These are phyloP conservation scores for Microctenopoma stevenorrisi DNA, from an alignment of 2,797 vertebrate species.

Conservation along the genomic window DNA sequence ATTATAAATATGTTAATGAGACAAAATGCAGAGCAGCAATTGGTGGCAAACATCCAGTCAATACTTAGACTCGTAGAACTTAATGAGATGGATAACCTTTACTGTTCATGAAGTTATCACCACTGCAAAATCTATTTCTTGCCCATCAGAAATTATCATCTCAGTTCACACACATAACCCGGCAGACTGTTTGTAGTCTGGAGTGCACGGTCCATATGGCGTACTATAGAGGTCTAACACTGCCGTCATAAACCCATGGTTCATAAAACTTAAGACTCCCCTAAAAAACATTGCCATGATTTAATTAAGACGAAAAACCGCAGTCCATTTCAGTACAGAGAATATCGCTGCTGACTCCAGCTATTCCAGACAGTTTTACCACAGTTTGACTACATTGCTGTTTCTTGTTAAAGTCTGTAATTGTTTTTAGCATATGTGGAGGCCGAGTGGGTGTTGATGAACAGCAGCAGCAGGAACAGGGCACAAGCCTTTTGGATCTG, in stretches of 20 bases:
- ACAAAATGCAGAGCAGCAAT: slow-evolving; percentile 42
- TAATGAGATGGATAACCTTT: slow-evolving; percentile 58
- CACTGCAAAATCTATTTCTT: not conserved
- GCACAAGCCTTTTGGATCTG: slow-evolving; percentile 1
- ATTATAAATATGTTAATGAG: slow-evolving; percentile 48
- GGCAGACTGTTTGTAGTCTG: slow-evolving; percentile 27
- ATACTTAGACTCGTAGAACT: slow-evolving; percentile 31
- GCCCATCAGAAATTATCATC: slow-evolving; percentile 15
- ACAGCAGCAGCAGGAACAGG: slow-evolving; percentile 17
- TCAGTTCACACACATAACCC: not conserved
- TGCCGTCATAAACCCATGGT: slow-evolving; percentile 51
- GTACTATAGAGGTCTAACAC: slow-evolving; percentile 36
- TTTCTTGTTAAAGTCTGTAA: slow-evolving; percentile 52
- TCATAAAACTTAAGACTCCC: slow-evolving; percentile 66
- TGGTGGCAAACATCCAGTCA: slow-evolving; percentile 21
- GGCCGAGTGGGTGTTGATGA: slow-evolving; percentile 41
- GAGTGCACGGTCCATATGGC: slow-evolving; percentile 33
- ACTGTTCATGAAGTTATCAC: slow-evolving; percentile 44
- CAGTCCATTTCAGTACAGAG: slow-evolving; percentile 41
- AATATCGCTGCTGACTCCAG: slow-evolving; percentile 56
- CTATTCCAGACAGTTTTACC: slow-evolving; percentile 50
- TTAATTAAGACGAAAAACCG: slow-evolving; percentile 65
- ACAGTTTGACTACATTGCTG: slow-evolving; percentile 21
- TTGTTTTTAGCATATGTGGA: slow-evolving; percentile 38
- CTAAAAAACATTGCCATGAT: slow-evolving; percentile 54